Percentiles rank a stretch among this genome's conserved stretches.
These are phyloP conservation scores for Neodiprion fabricii DNA, from an alignment of 1,140 invertebrate genomes.

Conservation along the genomic window DNA sequence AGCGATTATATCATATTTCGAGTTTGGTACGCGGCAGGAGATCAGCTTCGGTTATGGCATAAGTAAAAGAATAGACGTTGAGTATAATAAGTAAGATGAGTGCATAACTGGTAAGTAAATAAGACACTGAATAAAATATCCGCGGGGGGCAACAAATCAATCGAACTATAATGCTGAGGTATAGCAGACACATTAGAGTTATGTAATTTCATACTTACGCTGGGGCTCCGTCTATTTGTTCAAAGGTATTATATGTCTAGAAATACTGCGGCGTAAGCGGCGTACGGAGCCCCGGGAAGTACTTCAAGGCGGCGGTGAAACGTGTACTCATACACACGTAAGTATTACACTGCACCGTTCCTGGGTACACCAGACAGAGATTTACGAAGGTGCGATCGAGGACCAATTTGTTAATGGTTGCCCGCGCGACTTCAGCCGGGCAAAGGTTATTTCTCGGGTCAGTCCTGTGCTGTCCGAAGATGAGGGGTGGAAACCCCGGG, in stretches of 20 bases:
- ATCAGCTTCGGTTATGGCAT: too few species aligned
- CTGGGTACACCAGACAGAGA: not conserved
- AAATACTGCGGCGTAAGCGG: too few species aligned
- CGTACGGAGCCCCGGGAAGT: not conserved
- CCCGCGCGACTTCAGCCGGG: constrained; percentile 2
- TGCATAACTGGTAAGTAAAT: not conserved
- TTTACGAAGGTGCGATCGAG: constrained; percentile 4
- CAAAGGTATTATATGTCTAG: too few species aligned
- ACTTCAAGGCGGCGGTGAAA: not conserved
- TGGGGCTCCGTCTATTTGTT: too few species aligned
- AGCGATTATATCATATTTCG: too few species aligned
- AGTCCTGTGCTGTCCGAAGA: not conserved
- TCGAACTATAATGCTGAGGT: not conserved
- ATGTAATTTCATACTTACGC: not conserved
- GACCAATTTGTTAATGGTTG: constrained; percentile 7
- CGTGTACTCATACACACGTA: not conserved
- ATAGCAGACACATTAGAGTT: not conserved
- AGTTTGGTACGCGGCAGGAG: too few species aligned
- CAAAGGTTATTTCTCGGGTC: constrained; percentile 1
- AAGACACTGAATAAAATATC: not conserved
- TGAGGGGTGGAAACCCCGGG: not conserved
- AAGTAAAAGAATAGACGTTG: too few species aligned
- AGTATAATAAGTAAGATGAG: too few species aligned
- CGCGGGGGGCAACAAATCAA: not conserved
- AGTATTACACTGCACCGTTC: too few species aligned